Conservation (phyloP, 2,113 vertebrate species). For the Amblyornis subalaris region DNA sequence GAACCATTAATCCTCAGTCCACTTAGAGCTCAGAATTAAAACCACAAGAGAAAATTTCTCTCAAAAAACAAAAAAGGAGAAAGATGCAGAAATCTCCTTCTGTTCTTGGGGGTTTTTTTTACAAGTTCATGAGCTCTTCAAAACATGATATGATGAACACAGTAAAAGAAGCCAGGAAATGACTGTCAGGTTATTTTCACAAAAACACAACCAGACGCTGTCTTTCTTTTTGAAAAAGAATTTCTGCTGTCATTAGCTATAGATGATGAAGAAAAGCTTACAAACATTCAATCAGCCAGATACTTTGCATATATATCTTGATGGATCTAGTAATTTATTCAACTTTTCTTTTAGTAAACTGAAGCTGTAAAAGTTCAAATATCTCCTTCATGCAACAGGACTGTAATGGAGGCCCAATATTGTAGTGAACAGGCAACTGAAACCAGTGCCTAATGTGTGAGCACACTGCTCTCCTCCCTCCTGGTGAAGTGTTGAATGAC, state of each 20-base stretch:
- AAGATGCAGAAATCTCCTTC: background rate
- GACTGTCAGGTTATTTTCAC: background rate
- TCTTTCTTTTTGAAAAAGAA: background rate
- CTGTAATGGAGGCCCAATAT: background rate
- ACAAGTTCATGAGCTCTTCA: background rate
- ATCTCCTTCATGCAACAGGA: background rate
- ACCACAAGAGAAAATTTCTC: background rate
- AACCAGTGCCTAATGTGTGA: background rate
- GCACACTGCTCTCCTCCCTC: background rate
- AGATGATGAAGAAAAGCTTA: background rate
- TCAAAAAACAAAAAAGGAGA: background rate
- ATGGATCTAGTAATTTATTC: background rate
- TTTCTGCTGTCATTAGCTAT: background rate
- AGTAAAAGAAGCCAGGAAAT: background rate
- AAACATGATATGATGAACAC: background rate
- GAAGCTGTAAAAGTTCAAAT: background rate
- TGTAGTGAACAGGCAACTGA: background rate
- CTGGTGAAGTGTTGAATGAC: background rate
- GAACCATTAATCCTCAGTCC: background rate
- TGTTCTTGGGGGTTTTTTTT: background rate
- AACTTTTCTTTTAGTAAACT: background rate
- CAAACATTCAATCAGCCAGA: background rate
- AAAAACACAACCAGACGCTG: background rate
- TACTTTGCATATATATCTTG: background rate
- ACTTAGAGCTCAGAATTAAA: background rate